A percentile compares a stretch with the other conserved stretches of the same genome.
phyloP scores from a whole-genome alignment of 2,888 invertebrate genomes.

The Acleris cristana region DNA sequence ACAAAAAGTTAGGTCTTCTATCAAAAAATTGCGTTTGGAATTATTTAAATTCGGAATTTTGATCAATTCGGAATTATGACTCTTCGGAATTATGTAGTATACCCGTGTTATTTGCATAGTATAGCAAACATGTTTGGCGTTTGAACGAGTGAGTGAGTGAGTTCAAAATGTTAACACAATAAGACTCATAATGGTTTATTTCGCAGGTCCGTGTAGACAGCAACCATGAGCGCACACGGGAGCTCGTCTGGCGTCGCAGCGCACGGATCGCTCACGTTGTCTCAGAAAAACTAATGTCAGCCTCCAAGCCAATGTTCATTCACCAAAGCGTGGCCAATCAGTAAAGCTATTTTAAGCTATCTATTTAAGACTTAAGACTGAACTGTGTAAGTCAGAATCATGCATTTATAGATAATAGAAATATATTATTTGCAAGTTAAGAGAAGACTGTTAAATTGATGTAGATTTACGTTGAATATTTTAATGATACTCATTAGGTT shows the following conservation, averaged over 20 bases:
- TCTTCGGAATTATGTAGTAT: too few species aligned
- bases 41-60: too few species aligned
- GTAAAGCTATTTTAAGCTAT: constrained; percentile 39
- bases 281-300: constrained; percentile 88
- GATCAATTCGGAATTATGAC: too few species aligned
- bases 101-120: too few species aligned
- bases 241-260: constrained; percentile 92
- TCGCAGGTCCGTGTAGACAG: constrained; percentile 92
- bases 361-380: not conserved
- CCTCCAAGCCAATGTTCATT: constrained; percentile 77
- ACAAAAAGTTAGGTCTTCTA: too few species aligned
- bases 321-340: constrained; percentile 58
- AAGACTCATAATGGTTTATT: constrained; percentile 20
- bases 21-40: too few species aligned
- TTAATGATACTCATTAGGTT: constrained; percentile 69
- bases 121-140: too few species aligned
- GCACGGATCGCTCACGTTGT: constrained; percentile 93
- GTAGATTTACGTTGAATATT: constrained; percentile 39
- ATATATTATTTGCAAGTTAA: constrained; percentile 17
- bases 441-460: constrained; percentile 30
- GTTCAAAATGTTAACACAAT: too few species aligned
- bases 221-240: constrained; percentile 92
- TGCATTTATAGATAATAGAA: constrained; percentile 31
- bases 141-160: too few species aligned
- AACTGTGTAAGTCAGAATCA: constrained; percentile 13